Evolutionary conservation across 2,888 invertebrate species (phyloP).

Genomic region (Ecdyonurus torrentis): DNA sequence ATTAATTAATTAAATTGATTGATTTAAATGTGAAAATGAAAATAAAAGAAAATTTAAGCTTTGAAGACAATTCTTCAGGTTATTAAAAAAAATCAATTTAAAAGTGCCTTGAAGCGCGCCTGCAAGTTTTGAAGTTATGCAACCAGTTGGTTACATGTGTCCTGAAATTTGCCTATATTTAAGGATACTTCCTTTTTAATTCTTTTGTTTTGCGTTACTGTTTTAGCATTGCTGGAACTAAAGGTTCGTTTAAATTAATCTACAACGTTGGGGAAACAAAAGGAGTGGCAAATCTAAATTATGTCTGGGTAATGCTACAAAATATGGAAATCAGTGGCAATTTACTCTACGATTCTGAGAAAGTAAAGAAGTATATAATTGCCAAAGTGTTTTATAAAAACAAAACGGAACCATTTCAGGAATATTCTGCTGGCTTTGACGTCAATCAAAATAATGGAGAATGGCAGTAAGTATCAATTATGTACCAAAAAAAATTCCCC

Average conservation of each 20-base stretch:
- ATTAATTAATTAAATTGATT: too few relatives aligned
- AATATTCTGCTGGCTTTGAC: conserved; percentile 34
- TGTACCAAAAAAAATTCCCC: not conserved
- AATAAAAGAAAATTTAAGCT: too few relatives aligned
- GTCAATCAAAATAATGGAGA: conserved; percentile 33
- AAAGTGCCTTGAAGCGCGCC: too few relatives aligned
- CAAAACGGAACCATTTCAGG: conserved; percentile 31
- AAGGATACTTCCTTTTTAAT: too few relatives aligned
- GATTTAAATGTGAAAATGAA: too few relatives aligned
- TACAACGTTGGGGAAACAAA: conserved; percentile 29
- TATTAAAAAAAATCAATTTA: too few relatives aligned
- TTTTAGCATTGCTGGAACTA: conserved; percentile 16
- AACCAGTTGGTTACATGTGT: too few relatives aligned
- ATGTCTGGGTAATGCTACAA: conserved; percentile 35
- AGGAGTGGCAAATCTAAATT: conserved; percentile 29
- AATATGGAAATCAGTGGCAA: conserved; percentile 32
- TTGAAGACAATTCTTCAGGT: too few relatives aligned
- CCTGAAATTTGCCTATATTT: too few relatives aligned
- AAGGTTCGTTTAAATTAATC: conserved; percentile 22
- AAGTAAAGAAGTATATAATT: conserved; percentile 27
- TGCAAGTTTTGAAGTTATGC: too few relatives aligned
- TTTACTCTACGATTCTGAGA: conserved; percentile 26
- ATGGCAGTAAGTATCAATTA: conserved; percentile 26
- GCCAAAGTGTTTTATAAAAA: conserved; percentile 34
- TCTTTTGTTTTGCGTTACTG: conserved; percentile 12